Base-by-base conservation (phyloP, 2,888 invertebrate genomes). In the Myopa tessellatipennis region DNA sequence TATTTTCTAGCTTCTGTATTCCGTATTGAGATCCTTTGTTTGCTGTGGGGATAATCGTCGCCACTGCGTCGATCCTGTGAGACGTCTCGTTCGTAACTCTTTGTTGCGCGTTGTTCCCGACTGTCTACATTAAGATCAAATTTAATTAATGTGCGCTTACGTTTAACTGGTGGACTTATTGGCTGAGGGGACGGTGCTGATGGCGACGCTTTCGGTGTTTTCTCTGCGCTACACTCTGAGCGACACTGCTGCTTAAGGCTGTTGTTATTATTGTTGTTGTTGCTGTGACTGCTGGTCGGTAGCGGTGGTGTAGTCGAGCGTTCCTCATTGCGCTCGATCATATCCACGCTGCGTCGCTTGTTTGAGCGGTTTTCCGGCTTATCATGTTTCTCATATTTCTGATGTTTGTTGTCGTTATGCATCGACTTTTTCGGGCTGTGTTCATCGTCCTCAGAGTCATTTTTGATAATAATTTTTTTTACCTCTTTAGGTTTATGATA, bases 1-100 rank as follows among this genome's bases (percentile, higher is more conserved):
- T 92, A 92, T 90, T 92, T 92, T 80, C 90, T 87, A 58, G 86
- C 84, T 79, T 91, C 91, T 0, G 85, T 87, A 83, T 91, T 91
- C 18, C 90, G 90, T 34, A 91, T 91, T 7, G 87, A 85, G 45
- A 89, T 85, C 79, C 84, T 87, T 6, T 86, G 68, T 75, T 40
- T 75, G 45, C 26, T 68, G 8, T 69, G 45, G 18, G 60, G 87
- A 70, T 82, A 83, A 38, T 90, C 86, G 79, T 88, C 36, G 77
- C 80, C 85, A 79, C 73, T 74, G 0, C 79, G 80, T 73, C 82
- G 38, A 4, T 65, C 65, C 61, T 7, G 61, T 7, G 79, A 74
- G 12, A 71, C 38, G 10, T 82, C 81, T 10, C 70, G 74, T n/a
- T 87, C 87, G 10, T 82, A 83, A 68, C 82, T 83, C 36, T 84